Evolutionary conservation across 2,888 invertebrate genomes (phyloP).

Genomic region (Perizoma affinitatum): DNA sequence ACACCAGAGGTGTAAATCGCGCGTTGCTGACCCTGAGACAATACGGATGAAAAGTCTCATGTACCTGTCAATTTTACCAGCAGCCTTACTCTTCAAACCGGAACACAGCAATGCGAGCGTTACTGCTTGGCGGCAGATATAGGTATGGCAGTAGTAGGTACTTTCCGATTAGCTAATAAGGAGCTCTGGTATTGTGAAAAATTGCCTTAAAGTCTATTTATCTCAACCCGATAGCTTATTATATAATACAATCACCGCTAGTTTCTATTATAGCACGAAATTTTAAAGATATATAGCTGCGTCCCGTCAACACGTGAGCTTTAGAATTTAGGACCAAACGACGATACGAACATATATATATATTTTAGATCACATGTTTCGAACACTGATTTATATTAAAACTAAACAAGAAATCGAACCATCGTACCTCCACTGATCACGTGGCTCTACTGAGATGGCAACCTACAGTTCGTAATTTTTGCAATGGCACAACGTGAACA

Average conservation of each 20-base stretch:
- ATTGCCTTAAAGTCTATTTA: not conserved
- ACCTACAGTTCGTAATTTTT: not conserved
- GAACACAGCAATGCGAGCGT: too few relatives aligned
- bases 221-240: not conserved
- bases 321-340: conserved; percentile 19
- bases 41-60: too few relatives aligned
- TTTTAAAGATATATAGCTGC: conserved; percentile 11
- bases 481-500: not conserved
- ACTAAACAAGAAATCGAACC: conserved; percentile 22
- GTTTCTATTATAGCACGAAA: conserved; percentile 11
- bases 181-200: too few relatives aligned
- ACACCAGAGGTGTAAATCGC: too few relatives aligned
- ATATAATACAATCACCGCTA: conserved; percentile 1
- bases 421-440: conserved; percentile 3
- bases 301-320: conserved; percentile 18
- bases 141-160: not conserved
- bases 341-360: conserved; percentile 25
- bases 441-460: conserved; percentile 12
- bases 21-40: too few relatives aligned
- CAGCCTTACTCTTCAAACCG: not conserved
- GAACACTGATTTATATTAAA: conserved; percentile 24
- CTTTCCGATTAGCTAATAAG: too few relatives aligned
- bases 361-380: conserved; percentile 31
- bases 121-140: not conserved
- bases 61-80: too few relatives aligned